phyloP scores from a whole-genome alignment of 2,888 invertebrate species.

The Sesia bembeciformis region DNA sequence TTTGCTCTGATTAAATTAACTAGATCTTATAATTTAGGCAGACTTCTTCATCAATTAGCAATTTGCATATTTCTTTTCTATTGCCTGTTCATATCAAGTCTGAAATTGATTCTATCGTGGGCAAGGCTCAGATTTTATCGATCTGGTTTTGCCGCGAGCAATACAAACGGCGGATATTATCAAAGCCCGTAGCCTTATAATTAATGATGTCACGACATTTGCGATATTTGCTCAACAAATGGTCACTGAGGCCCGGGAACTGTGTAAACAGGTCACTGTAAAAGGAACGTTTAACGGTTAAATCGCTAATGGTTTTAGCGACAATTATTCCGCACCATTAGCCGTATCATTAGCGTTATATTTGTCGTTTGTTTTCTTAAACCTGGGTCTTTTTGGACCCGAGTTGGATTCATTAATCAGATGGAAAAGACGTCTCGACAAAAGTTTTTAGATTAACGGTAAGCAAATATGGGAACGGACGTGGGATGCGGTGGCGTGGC shows the following conservation, averaged over 20 bases:
- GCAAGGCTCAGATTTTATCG: neutral
- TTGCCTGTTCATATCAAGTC: too few relatives aligned
- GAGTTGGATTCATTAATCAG: constrained; percentile 63
- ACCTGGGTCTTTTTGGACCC: constrained; percentile 34
- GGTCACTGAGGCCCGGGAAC: constrained; percentile 25
- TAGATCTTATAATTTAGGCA: too few relatives aligned
- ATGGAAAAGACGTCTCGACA: constrained; percentile 36
- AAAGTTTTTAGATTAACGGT: constrained; percentile 56
- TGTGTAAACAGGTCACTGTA: constrained; percentile 56
- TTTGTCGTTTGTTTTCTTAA: constrained; percentile 56
- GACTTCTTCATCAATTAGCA: too few relatives aligned
- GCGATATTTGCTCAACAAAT: constrained; percentile 48
- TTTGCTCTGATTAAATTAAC: too few relatives aligned
- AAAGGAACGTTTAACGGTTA: constrained; percentile 35
- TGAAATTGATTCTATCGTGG: too few relatives aligned
- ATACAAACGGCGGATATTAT: neutral
- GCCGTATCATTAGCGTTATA: constrained; percentile 57
- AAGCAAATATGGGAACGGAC: constrained; percentile 59
- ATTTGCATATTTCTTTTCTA: too few relatives aligned
- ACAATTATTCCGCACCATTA: constrained; percentile 64
- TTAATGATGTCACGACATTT: constrained; percentile 56
- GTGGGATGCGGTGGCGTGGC: neutral
- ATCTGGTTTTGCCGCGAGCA: neutral
- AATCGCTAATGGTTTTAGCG: constrained; percentile 44
- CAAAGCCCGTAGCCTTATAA: constrained; percentile 20